A percentile compares a stretch with the other conserved stretches of the same genome.
phyloP scores from a whole-genome alignment of 2,888 invertebrate genomes.

The Caenorhabditis sp. region DNA sequence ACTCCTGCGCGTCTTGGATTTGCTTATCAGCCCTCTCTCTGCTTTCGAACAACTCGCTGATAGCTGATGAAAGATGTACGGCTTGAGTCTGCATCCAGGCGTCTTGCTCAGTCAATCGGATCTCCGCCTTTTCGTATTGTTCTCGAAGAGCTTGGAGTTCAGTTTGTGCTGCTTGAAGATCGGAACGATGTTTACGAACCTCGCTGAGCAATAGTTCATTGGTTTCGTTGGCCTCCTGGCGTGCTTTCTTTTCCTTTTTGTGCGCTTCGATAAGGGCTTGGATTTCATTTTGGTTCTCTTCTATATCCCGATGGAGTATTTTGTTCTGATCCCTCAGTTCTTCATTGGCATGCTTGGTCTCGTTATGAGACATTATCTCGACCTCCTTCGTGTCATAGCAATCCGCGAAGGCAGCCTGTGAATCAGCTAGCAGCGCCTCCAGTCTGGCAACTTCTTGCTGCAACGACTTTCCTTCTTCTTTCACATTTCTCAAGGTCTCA shows the following conservation, averaged over 20 bases:
- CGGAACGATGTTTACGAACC: background rate
- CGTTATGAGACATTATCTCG: background rate
- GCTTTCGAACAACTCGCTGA: slow-evolving; percentile 16
- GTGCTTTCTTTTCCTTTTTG: too few species aligned
- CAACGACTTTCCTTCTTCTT: background rate
- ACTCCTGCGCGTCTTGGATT: background rate
- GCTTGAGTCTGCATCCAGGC: background rate
- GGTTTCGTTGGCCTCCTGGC: background rate
- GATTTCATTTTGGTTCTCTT: too few species aligned
- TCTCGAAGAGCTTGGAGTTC: background rate
- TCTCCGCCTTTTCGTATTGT: background rate
- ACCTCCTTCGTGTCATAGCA: background rate
- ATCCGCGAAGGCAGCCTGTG: background rate
- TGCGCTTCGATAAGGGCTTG: too few species aligned
- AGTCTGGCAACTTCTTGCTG: background rate
- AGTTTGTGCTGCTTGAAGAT: background rate
- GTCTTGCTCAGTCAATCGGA: background rate
- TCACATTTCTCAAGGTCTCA: background rate
- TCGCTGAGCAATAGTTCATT: too few species aligned
- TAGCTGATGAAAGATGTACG: background rate
- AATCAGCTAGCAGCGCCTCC: background rate
- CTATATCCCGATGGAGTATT: too few species aligned
- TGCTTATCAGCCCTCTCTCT: slow-evolving; percentile 10
- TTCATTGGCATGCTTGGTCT: too few species aligned
- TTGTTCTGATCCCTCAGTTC: too few species aligned